These are phyloP conservation scores for Pristionchus japonicus DNA, from an alignment of 2,888 invertebrate genomes.

Conservation along the genomic window DNA sequence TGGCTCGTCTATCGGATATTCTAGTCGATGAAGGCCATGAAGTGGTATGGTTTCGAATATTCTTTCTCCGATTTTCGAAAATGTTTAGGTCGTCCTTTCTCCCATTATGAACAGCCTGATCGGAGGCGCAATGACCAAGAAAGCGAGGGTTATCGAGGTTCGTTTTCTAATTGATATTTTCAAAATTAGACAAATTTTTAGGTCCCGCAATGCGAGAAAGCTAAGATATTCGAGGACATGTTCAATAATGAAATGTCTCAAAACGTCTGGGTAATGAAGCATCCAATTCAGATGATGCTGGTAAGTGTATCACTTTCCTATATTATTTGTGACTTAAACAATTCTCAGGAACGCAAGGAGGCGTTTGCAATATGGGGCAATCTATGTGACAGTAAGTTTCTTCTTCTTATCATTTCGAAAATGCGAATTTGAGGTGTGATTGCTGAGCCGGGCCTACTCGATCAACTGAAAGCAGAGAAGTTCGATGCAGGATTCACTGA, in stretches of 20 bases:
- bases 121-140: not conserved
- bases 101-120: not conserved
- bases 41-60: conserved; percentile 48
- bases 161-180: too few species aligned
- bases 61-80: not conserved
- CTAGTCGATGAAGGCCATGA: conserved; percentile 55
- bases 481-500: not conserved
- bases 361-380: not conserved
- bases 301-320: not conserved
- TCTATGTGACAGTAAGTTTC: not conserved
- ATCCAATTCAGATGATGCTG: not conserved
- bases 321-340: not conserved
- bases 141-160: not conserved
- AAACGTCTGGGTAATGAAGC: not conserved
- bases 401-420: not conserved
- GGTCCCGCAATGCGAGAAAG: not conserved
- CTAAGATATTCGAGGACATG: not conserved
- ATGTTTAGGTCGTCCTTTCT: not conserved
- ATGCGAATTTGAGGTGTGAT: not conserved
- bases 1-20: conserved; percentile 55
- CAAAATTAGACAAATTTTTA: not conserved
- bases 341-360: not conserved
- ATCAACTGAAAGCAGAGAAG: not conserved
- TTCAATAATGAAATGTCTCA: not conserved
- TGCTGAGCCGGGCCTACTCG: not conserved